A percentile compares a stretch with the other conserved stretches of the same genome.
These are phyloP conservation scores for Drosophila planitibia DNA, from an alignment of 2,888 invertebrate species.

Conservation along the genomic window DNA sequence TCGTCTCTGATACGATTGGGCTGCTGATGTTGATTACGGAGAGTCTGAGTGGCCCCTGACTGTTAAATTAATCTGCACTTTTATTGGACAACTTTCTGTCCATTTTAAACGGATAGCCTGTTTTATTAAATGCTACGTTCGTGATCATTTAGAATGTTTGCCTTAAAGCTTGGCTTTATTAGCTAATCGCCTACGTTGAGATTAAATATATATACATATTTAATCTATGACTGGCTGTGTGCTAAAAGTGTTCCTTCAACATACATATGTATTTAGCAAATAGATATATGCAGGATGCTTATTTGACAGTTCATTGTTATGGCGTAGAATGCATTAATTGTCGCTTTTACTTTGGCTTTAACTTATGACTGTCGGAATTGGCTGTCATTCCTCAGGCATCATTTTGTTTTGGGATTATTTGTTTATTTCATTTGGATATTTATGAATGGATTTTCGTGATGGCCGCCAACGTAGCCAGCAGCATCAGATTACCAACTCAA, in stretches of 20 bases:
- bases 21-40: background rate
- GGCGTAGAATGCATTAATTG: background rate
- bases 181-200: background rate
- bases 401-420: conserved; percentile 21
- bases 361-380: conserved; percentile 17
- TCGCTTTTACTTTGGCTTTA: conserved; percentile 12
- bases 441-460: conserved; percentile 57
- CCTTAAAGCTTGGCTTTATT: background rate
- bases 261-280: background rate
- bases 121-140: background rate
- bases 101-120: background rate
- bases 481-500: conserved; percentile 72
- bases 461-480: conserved; percentile 50
- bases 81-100: background rate
- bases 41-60: background rate
- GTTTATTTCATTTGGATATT: conserved; percentile 39
- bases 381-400: conserved; percentile 2
- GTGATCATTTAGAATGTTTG: background rate
- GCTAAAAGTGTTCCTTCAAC: background rate
- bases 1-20: background rate
- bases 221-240: background rate
- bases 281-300: background rate
- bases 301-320: background rate
- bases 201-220: background rate
- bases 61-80: background rate